phyloP scores from a whole-genome alignment of 2,888 invertebrate genomes.

The Cosmopolites sordidus region DNA sequence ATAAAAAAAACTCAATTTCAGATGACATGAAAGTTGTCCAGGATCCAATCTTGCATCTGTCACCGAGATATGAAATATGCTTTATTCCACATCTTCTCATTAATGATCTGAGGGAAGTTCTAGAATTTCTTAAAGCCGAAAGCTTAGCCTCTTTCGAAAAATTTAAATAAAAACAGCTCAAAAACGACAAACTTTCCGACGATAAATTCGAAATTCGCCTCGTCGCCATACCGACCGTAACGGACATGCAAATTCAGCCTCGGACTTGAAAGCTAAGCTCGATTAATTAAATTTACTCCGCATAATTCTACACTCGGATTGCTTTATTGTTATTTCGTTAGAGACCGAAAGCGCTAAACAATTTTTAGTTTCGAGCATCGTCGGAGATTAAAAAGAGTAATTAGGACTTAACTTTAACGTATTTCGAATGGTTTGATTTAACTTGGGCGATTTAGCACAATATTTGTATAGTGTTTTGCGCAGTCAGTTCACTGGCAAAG shows the following conservation, averaged over 20 bases:
- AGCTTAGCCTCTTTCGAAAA: too few relatives aligned
- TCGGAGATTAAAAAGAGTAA: constrained; percentile 17
- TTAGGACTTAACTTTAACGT: constrained; percentile 17
- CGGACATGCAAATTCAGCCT: constrained; percentile 26
- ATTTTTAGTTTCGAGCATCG: constrained; percentile 12
- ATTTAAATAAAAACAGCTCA: constrained; percentile 15
- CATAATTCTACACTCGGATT: constrained; percentile 27
- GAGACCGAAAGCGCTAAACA: constrained; percentile 16
- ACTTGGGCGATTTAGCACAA: not conserved
- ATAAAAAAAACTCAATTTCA: too few relatives aligned
- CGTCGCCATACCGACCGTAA: constrained; percentile 20
- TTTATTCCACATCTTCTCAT: too few relatives aligned
- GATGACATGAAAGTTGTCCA: too few relatives aligned
- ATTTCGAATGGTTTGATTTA: not conserved
- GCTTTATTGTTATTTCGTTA: constrained; percentile 26
- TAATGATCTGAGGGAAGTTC: too few relatives aligned
- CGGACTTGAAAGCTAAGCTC: constrained; percentile 26
- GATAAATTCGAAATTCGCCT: constrained; percentile 26
- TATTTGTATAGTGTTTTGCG: too few relatives aligned
- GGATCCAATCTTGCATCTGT: too few relatives aligned
- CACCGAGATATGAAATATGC: too few relatives aligned
- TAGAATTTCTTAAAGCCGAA: too few relatives aligned
- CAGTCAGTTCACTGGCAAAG: too few relatives aligned
- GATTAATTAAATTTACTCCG: constrained; percentile 28
- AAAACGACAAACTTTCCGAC: constrained; percentile 22